Base-by-base conservation (phyloP, 2,797 vertebrate genomes). In the Ispidina lecontei region DNA sequence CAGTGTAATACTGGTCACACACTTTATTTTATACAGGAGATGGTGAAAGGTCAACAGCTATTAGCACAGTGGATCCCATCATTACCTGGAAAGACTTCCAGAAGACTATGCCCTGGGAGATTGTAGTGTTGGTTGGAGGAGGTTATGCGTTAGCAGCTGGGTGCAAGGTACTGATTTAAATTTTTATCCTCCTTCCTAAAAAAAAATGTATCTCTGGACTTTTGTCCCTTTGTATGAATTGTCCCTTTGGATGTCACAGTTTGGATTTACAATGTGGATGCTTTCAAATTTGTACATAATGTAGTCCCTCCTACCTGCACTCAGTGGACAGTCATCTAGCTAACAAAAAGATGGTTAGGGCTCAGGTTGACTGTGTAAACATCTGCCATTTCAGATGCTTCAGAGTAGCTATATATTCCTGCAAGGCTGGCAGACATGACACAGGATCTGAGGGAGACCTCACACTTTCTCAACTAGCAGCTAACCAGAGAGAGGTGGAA, bases 1-100 rank as follows among this genome's bases (percentile, higher is more conserved):
- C 31, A n/a, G 1, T 55, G 59, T 21, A 81, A 37, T 19, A 19
- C 39, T 26, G 19, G 33, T 46, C 74, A 70, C 39, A n/a, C 7
- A 14, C 15, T 73, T 91, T 46, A 31, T 64, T 94, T 90, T 25
- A 82, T 72, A 55, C 26, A 98, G 98, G 85, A 84, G 94, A 97
- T 25, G 72, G 25, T 13, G 94, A 97, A 11, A 86, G 75, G 59
- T 94, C 97, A 41, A 71, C 90, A 25, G 94, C 97, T 3, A 37
- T 75, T 59, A 96, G 97, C 73, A 94, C 97, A 7, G 64, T 97
- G 60, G 98, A 98, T 56, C 98, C 99, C 16, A 99, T 99, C 97
- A 99, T 99, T 94, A 99, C 98, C 1, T 99, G 99, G 99, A 99
- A 99, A 92, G 99, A 99, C 96, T 99, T 99, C 91, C 99, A 99